Conservation (phyloP, 2,888 invertebrate genomes). For the Ecliptopera silaceata region DNA sequence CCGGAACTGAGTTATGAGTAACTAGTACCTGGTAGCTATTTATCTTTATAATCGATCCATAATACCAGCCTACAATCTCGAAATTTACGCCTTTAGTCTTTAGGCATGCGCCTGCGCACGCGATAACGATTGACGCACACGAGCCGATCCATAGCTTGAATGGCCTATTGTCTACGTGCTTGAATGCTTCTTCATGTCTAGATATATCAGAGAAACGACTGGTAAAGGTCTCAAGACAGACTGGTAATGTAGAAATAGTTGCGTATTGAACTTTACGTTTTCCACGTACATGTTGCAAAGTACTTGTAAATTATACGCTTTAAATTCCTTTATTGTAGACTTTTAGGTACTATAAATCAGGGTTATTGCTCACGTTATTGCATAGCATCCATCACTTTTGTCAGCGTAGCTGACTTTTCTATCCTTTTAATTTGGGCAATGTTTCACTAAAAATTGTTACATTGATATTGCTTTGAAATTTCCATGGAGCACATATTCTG, state of each 20-base stretch:
- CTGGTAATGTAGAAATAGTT: slow-evolving; percentile 13
- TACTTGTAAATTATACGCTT: slow-evolving; percentile 7
- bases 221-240: slow-evolving; percentile 20
- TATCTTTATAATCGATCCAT: slow-evolving; percentile 11
- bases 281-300: slow-evolving; percentile 2
- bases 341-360: slow-evolving; percentile 5
- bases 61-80: slow-evolving; percentile 6
- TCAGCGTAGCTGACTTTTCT: slow-evolving; percentile 5
- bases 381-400: slow-evolving; percentile 18
- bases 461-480: neutral
- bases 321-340: slow-evolving; percentile 5
- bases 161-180: slow-evolving; percentile 46
- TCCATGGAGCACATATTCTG: neutral
- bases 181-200: slow-evolving; percentile 24
- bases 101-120: slow-evolving; percentile 36
- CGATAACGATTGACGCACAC: slow-evolving; percentile 44
- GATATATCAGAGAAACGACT: slow-evolving; percentile 10
- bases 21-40: neutral
- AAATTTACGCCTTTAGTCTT: slow-evolving; percentile 13
- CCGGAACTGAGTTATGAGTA: slow-evolving; percentile 12
- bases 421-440: slow-evolving; percentile 13
- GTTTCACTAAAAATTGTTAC: slow-evolving; percentile 7
- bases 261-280: slow-evolving; percentile 20
- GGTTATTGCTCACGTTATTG: slow-evolving; percentile 18
- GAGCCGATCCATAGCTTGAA: slow-evolving; percentile 41